Base-by-base conservation (phyloP, 2,113 vertebrate genomes). In the Tachysurus fulvidraco region DNA sequence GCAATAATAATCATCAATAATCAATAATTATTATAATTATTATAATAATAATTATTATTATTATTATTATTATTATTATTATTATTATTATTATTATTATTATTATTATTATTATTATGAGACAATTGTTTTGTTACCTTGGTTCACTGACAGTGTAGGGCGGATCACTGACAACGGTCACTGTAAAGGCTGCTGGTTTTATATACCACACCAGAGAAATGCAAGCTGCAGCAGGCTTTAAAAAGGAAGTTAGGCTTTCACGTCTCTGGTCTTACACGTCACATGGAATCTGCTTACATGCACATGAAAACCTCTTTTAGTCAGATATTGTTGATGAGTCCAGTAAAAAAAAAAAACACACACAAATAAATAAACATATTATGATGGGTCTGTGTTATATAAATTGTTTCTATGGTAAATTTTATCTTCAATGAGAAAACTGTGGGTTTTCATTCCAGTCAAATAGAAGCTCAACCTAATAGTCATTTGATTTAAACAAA, bases 201-300 rank as follows among this genome's bases (percentile, higher is more conserved):
- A 67, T 89, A 67, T 88, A 88, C 19, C 17, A 4, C 36, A 73
- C 69, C 30, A 73, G 36, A 57, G 30, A 21, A 44, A 81, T 54
- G 65, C 36, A 54, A 36, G 64, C 65, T 78, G 46, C 82, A 73
- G 59, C n/a, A 73, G 41, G 76, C 65, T 57, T 14, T 21, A 73
- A 90, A 87, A 71, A 60, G 65, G 85, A 83, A 90, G 81, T 74
- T 85, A 88, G 80, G 85, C 84, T 92, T 92, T 90, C 89, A 91
- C 88, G 36, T 52, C 28, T 62, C 52, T 81, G 73, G 84, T 88
- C 59, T 88, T n/a, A 81, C 52, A 83, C 62, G 83, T 87, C 81
- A 46, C 28, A 69, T 36, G 64, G n/a, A 86, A 89, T 46, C 85
- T 90, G 89, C 19, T 89, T 86, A 86, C 0, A 6, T 78, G 57